Evolutionary conservation across 2,113 vertebrate species (phyloP), one percentile per base, ranked within the genome.

Genomic region (Ceyx melanurus): DNA sequence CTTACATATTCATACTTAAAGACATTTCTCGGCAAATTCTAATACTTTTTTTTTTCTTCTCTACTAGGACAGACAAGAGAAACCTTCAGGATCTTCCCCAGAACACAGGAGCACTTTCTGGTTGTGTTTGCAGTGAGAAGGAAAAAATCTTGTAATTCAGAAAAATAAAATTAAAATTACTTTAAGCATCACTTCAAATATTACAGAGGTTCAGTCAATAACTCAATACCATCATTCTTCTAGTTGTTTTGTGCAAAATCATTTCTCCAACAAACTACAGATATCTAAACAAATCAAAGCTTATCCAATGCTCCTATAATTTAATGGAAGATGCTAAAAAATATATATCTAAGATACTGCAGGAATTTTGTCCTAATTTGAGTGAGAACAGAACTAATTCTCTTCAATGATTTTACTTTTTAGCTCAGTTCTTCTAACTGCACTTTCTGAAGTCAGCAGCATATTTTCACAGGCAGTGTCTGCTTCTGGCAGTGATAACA

Each of bases 231-330:
- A 33, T 1, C 3, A 12, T 23, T 68, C 10, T 45, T 72, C 35
- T 22, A 42, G 54, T 10, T 18, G 21, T 28, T 82, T 45, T 31
- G 25, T 51, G 61, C 43, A 90, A 82, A 65, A 81, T 3, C 6
- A 13, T 23, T 56, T 83, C 42, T 83, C 42, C 29, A 61, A 46
- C 15, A 45, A 76, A 25, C 2, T 0, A 0, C 0, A 58, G 29
- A 7, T 37, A 50, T 2, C 21, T 42, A 58, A 62, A 77, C 22
- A 90, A 82, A 76, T 10, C 29, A 50, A 40, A 87, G 25, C 16
- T 76, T 23, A 54, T 25, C 10, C 66, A 17, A 48, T 23, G 33
- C 3, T 40, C 5, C 17, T 65, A 11, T 22, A 60, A 72, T 54
- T 75, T 50, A 28, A 65, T 20, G 18, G 15, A 53, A 64, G 7